Base-by-base conservation (phyloP, 2,113 vertebrate genomes). In the Ardeotis arabs region DNA sequence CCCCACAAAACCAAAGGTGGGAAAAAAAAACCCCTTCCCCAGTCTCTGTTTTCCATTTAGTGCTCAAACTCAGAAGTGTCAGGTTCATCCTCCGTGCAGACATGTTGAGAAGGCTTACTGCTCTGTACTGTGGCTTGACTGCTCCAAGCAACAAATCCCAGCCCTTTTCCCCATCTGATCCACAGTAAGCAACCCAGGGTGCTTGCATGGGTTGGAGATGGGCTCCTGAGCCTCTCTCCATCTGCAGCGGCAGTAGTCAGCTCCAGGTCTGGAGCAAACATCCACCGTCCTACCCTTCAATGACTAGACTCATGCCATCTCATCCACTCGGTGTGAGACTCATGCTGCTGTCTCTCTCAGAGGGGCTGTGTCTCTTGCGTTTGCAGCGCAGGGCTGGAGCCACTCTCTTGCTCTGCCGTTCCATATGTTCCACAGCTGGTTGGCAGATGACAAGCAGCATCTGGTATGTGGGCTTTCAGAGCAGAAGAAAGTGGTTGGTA, bases 31-130 rank as follows among this genome's bases (percentile, higher is more conserved):
- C 2, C 0, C 47, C 39, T 93, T 84, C 69, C 9, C 12, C 20
- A 15, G n/a, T 52, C 44, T 96, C 94, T 96, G 94, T 85, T 97
- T 96, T 92, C 63, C 78, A 95, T 96, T 97, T 95, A 73, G 13
- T 76, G 31, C 66, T 91, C 31, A 52, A 68, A 41, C 62, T 79
- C 89, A 58, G 74, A 87, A 95, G 62, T 67, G 62, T 95, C 89
- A 91, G 92, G 89, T 84, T 95, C 3, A 0, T 92, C 84, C 62
- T 92, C 69, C 6, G 4, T 3, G 5, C 66, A 76, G 87, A 37
- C 77, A 39, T 55, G 80, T 69, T 62, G 86, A 89, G 86, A 81
- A 74, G 58, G 44, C 22, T 86, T 64, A 28, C 68, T 86, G 76
- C 66, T 76, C 9, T 64, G 41, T 75, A 58, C 83, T 3, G 5